Evolutionary conservation across 2,113 vertebrate species (phyloP).

Genomic region (Corapipo altera): DNA sequence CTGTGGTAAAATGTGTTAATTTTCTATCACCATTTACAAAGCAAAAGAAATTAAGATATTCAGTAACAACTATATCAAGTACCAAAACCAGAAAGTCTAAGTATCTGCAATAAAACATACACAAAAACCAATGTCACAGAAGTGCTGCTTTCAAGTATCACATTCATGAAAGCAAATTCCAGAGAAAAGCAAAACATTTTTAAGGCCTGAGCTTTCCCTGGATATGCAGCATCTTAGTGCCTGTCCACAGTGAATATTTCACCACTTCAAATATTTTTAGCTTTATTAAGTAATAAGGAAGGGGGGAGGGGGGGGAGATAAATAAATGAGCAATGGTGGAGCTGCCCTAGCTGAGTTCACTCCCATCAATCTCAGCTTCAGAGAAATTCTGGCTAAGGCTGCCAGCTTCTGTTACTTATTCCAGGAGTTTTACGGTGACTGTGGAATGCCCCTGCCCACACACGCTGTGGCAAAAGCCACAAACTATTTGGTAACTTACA

Average conservation of each 20-base stretch:
- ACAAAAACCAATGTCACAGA: neutral
- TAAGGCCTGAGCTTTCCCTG: neutral
- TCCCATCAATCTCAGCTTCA: neutral
- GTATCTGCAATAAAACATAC: neutral
- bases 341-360: neutral
- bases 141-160: neutral
- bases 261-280: neutral
- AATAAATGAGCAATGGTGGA: neutral
- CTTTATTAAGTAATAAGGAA: neutral
- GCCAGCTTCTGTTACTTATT: neutral
- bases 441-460: neutral
- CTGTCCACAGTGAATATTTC: neutral
- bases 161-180: neutral
- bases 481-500: neutral
- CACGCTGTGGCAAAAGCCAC: neutral
- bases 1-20: neutral
- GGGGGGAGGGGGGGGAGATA: too few species aligned
- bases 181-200: neutral
- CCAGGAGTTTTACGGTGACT: accelerated
- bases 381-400: neutral
- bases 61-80: neutral
- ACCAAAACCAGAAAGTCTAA: neutral
- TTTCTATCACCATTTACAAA: neutral
- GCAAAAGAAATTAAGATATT: neutral
- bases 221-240: neutral